A percentile compares a stretch with the other conserved stretches of the same genome.
Evolutionary conservation across 2,797 vertebrate species (phyloP).

Genomic region (Microctenopoma steveboyesi): DNA sequence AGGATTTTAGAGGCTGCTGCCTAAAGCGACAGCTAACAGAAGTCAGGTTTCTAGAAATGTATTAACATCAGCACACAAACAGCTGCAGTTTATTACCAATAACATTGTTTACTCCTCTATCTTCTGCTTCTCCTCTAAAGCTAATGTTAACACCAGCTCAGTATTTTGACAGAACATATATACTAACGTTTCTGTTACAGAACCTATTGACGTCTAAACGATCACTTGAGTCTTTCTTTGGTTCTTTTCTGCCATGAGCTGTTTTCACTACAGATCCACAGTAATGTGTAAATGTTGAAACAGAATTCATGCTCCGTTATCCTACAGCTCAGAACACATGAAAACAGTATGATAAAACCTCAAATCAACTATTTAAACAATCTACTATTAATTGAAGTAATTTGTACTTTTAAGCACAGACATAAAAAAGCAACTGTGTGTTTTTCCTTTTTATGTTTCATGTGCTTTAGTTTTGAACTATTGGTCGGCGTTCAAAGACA

Average conservation of each 20-base stretch:
- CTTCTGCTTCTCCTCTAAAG: neutral
- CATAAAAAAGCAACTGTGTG: too few relatives aligned
- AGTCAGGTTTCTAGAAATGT: neutral
- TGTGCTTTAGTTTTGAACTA: too few relatives aligned
- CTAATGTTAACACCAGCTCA: slow-evolving; percentile 43
- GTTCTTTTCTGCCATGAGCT: slow-evolving; percentile 6
- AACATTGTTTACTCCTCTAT: slow-evolving; percentile 5
- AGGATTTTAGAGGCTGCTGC: neutral
- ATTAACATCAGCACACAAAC: neutral
- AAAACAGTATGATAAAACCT: too few relatives aligned
- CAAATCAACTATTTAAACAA: too few relatives aligned
- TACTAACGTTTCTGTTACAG: neutral
- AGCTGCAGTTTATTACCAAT: neutral
- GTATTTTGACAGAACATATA: slow-evolving; percentile 43
- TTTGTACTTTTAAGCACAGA: too few relatives aligned
- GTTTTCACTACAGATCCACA: slow-evolving; percentile 1
- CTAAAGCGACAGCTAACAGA: neutral
- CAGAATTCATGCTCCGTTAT: too few relatives aligned
- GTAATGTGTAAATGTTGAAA: neutral
- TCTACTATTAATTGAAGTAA: neutral
- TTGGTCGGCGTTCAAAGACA: too few relatives aligned
- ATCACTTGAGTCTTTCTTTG: slow-evolving; percentile 44
- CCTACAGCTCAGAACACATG: too few relatives aligned
- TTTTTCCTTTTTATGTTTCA: too few relatives aligned
- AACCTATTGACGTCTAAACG: slow-evolving; percentile 10